These are phyloP conservation scores for Oxygymnocypris stewartii DNA, from an alignment of 2,113 vertebrate species.

Conservation along the genomic window DNA sequence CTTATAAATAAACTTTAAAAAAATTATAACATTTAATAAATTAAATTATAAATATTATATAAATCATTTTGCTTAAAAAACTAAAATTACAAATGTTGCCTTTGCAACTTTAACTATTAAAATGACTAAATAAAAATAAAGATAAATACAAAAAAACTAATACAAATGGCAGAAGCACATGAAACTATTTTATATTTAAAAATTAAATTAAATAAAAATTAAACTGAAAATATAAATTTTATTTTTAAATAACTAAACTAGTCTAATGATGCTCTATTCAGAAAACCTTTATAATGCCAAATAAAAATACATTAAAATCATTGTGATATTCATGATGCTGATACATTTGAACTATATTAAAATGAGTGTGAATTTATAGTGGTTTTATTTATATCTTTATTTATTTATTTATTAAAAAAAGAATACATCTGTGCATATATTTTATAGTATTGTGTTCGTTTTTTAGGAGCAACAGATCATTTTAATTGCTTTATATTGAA, in stretches of 20 bases:
- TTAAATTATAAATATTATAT: background rate
- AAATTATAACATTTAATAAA: background rate
- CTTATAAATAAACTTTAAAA: background rate
- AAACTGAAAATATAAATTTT: background rate
- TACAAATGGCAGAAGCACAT: background rate
- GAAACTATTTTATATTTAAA: background rate
- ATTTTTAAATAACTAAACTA: background rate
- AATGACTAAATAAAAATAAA: background rate
- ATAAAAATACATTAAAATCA: background rate
- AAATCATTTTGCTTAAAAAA: too few species aligned
- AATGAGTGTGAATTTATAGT: background rate
- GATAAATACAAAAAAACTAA: background rate
- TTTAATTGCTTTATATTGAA: background rate
- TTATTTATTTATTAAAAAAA: background rate
- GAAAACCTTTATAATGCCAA: background rate
- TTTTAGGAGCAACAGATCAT: background rate
- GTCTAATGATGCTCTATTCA: background rate
- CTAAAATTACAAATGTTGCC: too few species aligned
- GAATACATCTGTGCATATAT: background rate
- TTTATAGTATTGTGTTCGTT: background rate
- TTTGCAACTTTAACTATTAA: too few species aligned
- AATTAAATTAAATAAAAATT: background rate
- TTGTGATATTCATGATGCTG: background rate
- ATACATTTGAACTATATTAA: background rate
- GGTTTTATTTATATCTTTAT: background rate